Percentiles rank a stretch among this genome's conserved stretches.
Evolutionary conservation across 2,797 vertebrate genomes (phyloP).

Genomic region (Oophaga sylvatica): DNA sequence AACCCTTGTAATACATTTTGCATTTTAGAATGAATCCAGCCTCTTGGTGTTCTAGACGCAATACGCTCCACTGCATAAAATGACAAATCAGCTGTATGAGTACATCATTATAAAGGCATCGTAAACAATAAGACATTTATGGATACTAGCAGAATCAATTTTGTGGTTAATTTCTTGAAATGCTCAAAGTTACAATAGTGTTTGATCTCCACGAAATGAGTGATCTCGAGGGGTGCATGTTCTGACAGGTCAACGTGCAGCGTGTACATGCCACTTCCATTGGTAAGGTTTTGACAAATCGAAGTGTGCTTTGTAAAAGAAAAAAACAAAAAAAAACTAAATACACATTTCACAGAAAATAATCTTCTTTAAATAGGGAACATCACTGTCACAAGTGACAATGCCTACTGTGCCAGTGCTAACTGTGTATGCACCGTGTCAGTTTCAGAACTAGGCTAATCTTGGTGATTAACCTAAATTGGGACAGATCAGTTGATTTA

Average conservation of each 20-base stretch:
- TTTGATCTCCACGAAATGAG: not conserved
- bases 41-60: not conserved
- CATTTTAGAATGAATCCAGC: not conserved
- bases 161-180: not conserved
- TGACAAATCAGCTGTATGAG: not conserved
- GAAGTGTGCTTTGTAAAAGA: not conserved
- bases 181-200: not conserved
- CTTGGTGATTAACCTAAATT: too few species aligned
- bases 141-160: not conserved
- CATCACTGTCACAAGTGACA: too few species aligned
- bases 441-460: too few species aligned
- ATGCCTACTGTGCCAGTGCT: too few species aligned
- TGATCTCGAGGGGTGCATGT: too few species aligned
- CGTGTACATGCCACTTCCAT: not conserved
- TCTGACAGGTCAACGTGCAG: not conserved
- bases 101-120: not conserved
- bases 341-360: not conserved
- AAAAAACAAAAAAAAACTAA: too few species aligned
- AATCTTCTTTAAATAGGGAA: not conserved
- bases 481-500: too few species aligned
- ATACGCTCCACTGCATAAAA: not conserved
- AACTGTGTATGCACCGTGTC: too few species aligned
- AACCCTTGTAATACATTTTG: too few species aligned
- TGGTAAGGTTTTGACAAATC: not conserved
- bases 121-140: not conserved